Evolutionary conservation across 2,113 vertebrate species (phyloP), one percentile per base, ranked within the genome.

Genomic region (Pterophyllum scalare): DNA sequence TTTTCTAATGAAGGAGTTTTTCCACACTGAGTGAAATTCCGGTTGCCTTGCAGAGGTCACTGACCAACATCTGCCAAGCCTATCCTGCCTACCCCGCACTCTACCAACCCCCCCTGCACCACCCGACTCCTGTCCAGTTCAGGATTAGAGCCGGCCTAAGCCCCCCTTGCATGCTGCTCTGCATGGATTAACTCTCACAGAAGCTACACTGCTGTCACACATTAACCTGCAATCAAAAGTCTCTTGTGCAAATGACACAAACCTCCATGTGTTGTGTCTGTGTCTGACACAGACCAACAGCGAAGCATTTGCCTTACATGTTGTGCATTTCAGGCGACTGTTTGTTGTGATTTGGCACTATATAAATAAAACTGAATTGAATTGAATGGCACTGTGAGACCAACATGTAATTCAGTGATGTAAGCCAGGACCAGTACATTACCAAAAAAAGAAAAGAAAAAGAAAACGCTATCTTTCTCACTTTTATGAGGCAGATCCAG

Each of bases 41-140:
- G 64, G 67, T 54, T 75, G 74, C 79, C 31, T 59, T 59, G n/a
- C 26, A 0, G 78, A 89, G 89, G 87, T 91, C 91, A 87, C 13
- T 70, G 70, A 87, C 83, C 87, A 94, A 94, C 93, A 93, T 94
- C 93, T 95, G 93, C 70, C 91, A 85, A 76, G 54, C 33, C 59
- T 6, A 31, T 49, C 58, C 78, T 79, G 46, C 79, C 59, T 56
- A 28, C 76, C 22, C 77, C 65, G 49, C 83, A 40, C 77, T n/a
- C 81, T 65, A 28, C 77, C 89, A 58, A 62, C 77, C 83, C 84
- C 80, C 76, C 77, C 28, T n/a, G 33, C 2, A 20, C 6, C 28
- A 56, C 38, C n/a, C 31, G n/a, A 57, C 35, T 81, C 52, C 77
- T 59, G 85, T 81, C 85, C 92, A 87, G 74, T 65, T 80, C 74